Evolutionary conservation across 2,113 vertebrate genomes (phyloP).

Genomic region (Excalfactoria chinensis): DNA sequence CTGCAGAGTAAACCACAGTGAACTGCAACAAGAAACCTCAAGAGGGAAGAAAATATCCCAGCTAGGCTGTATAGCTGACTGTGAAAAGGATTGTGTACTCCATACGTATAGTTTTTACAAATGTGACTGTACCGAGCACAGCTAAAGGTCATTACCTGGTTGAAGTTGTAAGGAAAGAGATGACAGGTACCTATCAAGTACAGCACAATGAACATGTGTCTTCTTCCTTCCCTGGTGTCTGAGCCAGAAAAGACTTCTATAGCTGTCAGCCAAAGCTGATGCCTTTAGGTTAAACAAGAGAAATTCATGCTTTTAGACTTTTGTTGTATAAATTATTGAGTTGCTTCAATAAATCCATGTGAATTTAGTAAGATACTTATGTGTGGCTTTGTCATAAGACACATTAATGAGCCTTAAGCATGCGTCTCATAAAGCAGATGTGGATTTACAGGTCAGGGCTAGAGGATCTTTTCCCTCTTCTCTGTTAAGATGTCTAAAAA

Average conservation of each 20-base stretch:
- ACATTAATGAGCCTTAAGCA: not conserved
- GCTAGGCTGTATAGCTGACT: not conserved
- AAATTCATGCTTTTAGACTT: not conserved
- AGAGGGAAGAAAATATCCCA: not conserved
- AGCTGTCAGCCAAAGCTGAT: not conserved
- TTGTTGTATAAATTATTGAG: not conserved
- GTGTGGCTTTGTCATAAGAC: not conserved
- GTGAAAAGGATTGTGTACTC: not conserved
- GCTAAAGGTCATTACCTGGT: constrained; percentile 4
- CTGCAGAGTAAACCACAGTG: not conserved
- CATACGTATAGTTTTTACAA: not conserved
- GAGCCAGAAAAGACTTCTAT: not conserved
- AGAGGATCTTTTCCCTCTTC: not conserved
- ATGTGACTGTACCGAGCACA: not conserved
- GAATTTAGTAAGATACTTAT: not conserved
- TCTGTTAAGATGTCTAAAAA: not conserved
- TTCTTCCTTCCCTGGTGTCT: not conserved
- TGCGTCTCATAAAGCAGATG: not conserved
- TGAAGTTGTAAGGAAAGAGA: not conserved
- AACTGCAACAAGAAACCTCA: not conserved
- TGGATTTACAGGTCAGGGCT: not conserved
- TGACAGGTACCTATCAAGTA: not conserved
- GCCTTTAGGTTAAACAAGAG: constrained; percentile 1
- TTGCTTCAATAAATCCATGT: not conserved
- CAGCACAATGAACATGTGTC: not conserved